Evolutionary conservation across 2,888 invertebrate species (phyloP), one percentile per base, ranked within the genome.

Genomic region (Heteromyza rotundicornis): DNA sequence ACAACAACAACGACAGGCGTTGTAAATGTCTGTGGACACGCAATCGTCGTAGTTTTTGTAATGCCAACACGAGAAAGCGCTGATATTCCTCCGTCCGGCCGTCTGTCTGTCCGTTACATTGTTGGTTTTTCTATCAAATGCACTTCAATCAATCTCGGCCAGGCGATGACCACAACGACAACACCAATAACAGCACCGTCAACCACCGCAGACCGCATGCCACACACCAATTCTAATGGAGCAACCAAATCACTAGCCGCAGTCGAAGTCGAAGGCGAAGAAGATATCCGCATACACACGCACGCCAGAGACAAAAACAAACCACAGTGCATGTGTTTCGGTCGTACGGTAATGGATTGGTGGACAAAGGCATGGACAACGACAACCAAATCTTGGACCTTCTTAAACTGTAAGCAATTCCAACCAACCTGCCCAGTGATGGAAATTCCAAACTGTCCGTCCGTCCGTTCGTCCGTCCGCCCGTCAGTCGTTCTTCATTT

Each of bases 11-110:
- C 47, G 22, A 57, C 20, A 24, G 14, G 2, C n/a, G 47, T n/a
- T 24, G 47, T 49, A 51, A 50, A 60, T 51, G 17, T 17, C 49
- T 55, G 49, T 55, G 36, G 55, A 55, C 55, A 59, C 59, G 52
- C 59, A 62, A 55, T 56, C 53, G 27, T 23, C 19, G 20, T 47
- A 19, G 2, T 20, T 8, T 17, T 17, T 14, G 40, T 40, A 3
- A 32, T 32, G 7, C 32, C 32, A 32, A 8, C n/a, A n/a, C n/a
- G n/a, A n/a, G n/a, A n/a, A n/a, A n/a, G n/a, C n/a, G n/a, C n/a
- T n/a, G n/a, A n/a, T n/a, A n/a, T n/a, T n/a, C n/a, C n/a, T n/a
- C n/a, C n/a, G n/a, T n/a, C n/a, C n/a, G n/a, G n/a, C n/a, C n/a
- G n/a, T n/a, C 7, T 8, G 40, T 14, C 3, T n/a, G 40, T n/a